phyloP scores from a whole-genome alignment of 2,113 vertebrate species.

The Aegotheles bennettii region DNA sequence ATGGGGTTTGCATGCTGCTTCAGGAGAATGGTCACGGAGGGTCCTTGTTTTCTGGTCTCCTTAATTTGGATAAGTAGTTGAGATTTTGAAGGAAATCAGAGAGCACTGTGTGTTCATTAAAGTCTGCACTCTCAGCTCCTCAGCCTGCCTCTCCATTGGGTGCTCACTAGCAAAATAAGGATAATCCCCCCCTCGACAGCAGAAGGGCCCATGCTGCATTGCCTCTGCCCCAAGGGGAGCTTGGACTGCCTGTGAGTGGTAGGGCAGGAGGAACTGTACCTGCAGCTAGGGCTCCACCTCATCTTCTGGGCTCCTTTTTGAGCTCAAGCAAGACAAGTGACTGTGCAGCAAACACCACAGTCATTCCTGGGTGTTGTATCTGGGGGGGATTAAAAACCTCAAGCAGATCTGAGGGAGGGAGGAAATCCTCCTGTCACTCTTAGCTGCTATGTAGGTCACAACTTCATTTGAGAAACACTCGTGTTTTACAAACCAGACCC shows the following conservation, averaged over 20 bases:
- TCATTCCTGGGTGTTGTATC: neutral
- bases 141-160: neutral
- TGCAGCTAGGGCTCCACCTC: neutral
- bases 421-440: neutral
- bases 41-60: neutral
- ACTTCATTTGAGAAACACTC: neutral
- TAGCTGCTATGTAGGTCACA: neutral
- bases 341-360: neutral
- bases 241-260: neutral
- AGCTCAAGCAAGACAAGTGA: neutral
- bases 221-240: neutral
- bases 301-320: neutral
- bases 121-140: neutral
- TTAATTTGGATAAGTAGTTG: neutral
- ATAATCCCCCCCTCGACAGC: neutral
- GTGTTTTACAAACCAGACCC: neutral
- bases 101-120: neutral
- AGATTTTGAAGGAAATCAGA: neutral
- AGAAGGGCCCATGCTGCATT: accelerated
- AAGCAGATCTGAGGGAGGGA: neutral
- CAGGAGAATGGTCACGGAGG: neutral
- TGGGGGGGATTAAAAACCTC: neutral
- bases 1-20: neutral
- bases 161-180: neutral
- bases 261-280: neutral